Percentiles rank a stretch among this genome's conserved stretches.
These are phyloP conservation scores for Geophilus truncorum DNA, from an alignment of 2,888 invertebrate genomes.

Conservation along the genomic window DNA sequence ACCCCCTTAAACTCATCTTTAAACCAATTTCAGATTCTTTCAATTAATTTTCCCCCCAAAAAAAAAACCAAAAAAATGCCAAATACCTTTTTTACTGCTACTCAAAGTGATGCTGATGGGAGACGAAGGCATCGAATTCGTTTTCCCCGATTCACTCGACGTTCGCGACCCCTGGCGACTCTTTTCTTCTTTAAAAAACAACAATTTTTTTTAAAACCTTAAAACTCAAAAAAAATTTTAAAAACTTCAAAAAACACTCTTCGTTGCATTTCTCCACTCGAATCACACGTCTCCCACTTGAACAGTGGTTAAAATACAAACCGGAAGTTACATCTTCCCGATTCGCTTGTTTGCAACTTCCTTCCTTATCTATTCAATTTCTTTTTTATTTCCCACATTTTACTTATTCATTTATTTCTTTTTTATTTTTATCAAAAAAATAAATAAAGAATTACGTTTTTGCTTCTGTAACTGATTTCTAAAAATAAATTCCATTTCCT, in stretches of 20 bases:
- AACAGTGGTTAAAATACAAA: background rate
- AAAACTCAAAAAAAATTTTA: background rate
- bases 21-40: too few species aligned
- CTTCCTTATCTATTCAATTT: background rate
- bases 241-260: background rate
- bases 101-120: constrained; percentile 31
- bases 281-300: background rate
- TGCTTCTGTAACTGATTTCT: too few species aligned
- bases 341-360: background rate
- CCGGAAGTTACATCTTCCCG: background rate
- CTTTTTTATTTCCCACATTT: too few species aligned
- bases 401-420: background rate
- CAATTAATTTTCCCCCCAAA: background rate
- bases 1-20: too few species aligned
- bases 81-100: constrained; percentile 30
- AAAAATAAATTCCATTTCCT: too few species aligned
- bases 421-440: background rate
- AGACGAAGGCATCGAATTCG: background rate
- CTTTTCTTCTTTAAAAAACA: background rate
- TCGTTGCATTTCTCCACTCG: background rate
- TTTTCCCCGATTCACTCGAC: background rate
- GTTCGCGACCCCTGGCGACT: background rate
- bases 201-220: background rate
- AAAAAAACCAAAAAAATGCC: background rate
- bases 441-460: too few species aligned